phyloP scores from a whole-genome alignment of 2,113 vertebrate species.

The Salvelinus sp. region DNA sequence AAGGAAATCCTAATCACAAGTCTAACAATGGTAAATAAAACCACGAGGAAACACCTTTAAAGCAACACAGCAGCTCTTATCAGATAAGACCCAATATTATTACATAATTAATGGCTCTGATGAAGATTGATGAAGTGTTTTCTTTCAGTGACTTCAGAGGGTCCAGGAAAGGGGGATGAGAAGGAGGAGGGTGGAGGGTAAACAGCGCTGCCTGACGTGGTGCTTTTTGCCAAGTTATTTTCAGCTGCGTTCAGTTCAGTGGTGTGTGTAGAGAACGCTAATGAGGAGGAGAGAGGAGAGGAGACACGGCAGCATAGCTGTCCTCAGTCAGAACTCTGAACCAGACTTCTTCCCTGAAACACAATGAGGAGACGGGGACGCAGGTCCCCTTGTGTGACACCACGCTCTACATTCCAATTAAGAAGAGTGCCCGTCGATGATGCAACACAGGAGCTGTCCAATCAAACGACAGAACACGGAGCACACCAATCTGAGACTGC shows the following conservation, averaged over 20 bases:
- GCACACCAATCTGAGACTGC: not conserved
- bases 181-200: slow-evolving; percentile 8
- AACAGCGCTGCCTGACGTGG: slow-evolving; percentile 46
- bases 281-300: slow-evolving; percentile 64
- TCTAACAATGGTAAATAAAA: not conserved
- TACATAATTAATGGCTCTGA: slow-evolving; percentile 64
- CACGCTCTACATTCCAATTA: slow-evolving; percentile 37
- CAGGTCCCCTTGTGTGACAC: slow-evolving; percentile 2
- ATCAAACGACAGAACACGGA: slow-evolving; percentile 4
- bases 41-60: not conserved
- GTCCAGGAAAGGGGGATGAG: slow-evolving; percentile 42
- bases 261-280: slow-evolving; percentile 67
- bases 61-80: slow-evolving; percentile 19
- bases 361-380: slow-evolving; percentile 25
- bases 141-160: slow-evolving; percentile 73
- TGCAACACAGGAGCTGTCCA: slow-evolving; percentile 41
- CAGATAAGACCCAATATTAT: slow-evolving; percentile 53
- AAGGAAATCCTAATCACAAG: not conserved
- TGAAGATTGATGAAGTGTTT: slow-evolving; percentile 80
- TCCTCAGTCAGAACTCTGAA: slow-evolving; percentile 54
- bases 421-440: slow-evolving; percentile 47
- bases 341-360: slow-evolving; percentile 40
- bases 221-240: slow-evolving; percentile 84
- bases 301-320: slow-evolving; percentile 36
- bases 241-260: slow-evolving; percentile 78